phyloP scores from a whole-genome alignment of 1,140 invertebrate genomes.

The Bombus turneri region DNA sequence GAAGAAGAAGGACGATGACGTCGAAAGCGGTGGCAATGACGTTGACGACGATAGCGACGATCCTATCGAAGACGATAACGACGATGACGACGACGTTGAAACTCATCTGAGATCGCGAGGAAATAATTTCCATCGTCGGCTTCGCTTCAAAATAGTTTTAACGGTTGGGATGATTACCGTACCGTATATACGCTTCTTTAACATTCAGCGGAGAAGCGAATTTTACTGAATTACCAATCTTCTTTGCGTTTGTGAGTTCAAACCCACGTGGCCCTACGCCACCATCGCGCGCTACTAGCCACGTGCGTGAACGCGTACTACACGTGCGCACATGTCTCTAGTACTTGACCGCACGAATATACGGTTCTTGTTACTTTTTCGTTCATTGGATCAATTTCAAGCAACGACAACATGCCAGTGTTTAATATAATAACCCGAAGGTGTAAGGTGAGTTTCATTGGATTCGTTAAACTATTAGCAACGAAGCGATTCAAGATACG shows the following conservation, averaged over 20 bases:
- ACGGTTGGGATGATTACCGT: background rate
- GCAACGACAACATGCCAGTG: constrained; percentile 79
- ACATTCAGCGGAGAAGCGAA: background rate
- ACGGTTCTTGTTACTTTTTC: background rate
- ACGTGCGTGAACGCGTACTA: background rate
- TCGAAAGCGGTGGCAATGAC: background rate
- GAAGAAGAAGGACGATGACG: background rate
- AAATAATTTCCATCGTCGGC: background rate
- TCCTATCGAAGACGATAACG: background rate
- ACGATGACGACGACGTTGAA: background rate
- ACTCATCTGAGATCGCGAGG: background rate
- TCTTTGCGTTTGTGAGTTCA: background rate
- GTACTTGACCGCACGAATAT: background rate
- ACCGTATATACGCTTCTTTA: background rate
- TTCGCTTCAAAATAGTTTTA: background rate
- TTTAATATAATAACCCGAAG: constrained; percentile 84
- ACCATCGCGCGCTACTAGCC: background rate
- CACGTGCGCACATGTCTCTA: background rate
- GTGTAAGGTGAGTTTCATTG: constrained; percentile 81
- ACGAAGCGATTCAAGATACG: background rate
- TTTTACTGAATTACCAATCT: background rate
- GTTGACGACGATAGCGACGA: background rate
- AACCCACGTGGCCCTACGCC: background rate
- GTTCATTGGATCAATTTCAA: background rate
- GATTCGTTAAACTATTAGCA: background rate